A percentile compares a stretch with the other conserved stretches of the same genome.
These are phyloP conservation scores for Ectemnius lituratus DNA, from an alignment of 2,888 invertebrate species.

Conservation along the genomic window DNA sequence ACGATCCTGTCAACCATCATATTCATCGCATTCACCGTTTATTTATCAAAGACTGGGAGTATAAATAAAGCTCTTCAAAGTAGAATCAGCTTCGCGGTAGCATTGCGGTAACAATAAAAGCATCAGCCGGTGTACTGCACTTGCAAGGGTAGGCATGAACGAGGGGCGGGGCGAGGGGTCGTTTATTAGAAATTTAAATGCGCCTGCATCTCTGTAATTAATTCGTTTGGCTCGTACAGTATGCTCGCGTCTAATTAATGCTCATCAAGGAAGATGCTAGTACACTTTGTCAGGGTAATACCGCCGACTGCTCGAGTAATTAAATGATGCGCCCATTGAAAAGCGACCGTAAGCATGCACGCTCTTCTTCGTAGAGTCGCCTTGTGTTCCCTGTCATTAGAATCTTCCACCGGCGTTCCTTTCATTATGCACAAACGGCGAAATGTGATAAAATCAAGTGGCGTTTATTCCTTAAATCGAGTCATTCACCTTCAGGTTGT, in stretches of 20 bases:
- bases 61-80: slow-evolving; percentile 59
- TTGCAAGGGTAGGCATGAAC: too few relatives aligned
- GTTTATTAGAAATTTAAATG: slow-evolving; percentile 1
- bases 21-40: slow-evolving; percentile 10
- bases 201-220: neutral
- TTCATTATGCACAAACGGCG: too few relatives aligned
- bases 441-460: too few relatives aligned
- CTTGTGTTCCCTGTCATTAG: too few relatives aligned
- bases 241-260: neutral
- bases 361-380: too few relatives aligned
- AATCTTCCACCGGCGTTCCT: too few relatives aligned
- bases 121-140: too few relatives aligned
- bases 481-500: too few relatives aligned
- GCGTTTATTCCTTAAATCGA: too few relatives aligned
- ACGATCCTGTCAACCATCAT: too few relatives aligned
- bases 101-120: too few relatives aligned
- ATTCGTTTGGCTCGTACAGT: slow-evolving; percentile 3
- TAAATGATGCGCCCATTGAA: slow-evolving; percentile 7
- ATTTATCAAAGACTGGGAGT: slow-evolving; percentile 61
- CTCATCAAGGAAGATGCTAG: slow-evolving; percentile 3
- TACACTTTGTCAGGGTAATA: slow-evolving; percentile 3
- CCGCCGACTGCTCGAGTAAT: neutral
- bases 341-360: too few relatives aligned
- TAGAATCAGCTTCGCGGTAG: slow-evolving; percentile 1
- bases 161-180: neutral